Conservation (phyloP, 2,797 vertebrate genomes). For the Phoxinus dragarum region DNA sequence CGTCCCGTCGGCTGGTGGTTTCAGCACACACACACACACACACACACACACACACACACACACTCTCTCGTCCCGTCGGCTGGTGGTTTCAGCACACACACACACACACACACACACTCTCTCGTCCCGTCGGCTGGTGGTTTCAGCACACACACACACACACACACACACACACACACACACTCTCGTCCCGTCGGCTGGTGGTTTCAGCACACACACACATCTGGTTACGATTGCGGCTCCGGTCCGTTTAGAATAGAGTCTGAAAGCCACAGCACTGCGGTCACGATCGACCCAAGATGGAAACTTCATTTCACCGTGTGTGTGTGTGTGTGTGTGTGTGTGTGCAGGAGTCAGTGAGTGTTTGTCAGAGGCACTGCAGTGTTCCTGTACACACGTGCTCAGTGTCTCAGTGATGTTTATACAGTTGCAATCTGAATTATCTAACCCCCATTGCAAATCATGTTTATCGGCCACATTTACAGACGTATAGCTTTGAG, state of each 20-base stretch:
- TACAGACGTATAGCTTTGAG: no score
- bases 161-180: no score
- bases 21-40: constrained; percentile 78
- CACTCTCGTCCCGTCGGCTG: not conserved
- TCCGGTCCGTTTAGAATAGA: constrained; percentile 82
- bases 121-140: constrained; percentile 42
- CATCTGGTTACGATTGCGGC: constrained; percentile 85
- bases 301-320: constrained; percentile 72
- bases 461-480: no score
- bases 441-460: no score
- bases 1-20: constrained; percentile 45
- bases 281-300: constrained; percentile 72
- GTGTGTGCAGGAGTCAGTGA: constrained; percentile 11
- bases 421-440: no score
- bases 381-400: not conserved
- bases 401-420: not conserved
- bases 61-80: not conserved
- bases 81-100: constrained; percentile 70
- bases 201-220: constrained; percentile 73
- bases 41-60: no score
- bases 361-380: not conserved
- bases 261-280: constrained; percentile 79
- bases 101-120: constrained; percentile 60
- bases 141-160: constrained; percentile 74
- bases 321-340: not conserved